Evolutionary conservation across 2,113 vertebrate genomes (phyloP).

Genomic region (Triplophysa dalaica): DNA sequence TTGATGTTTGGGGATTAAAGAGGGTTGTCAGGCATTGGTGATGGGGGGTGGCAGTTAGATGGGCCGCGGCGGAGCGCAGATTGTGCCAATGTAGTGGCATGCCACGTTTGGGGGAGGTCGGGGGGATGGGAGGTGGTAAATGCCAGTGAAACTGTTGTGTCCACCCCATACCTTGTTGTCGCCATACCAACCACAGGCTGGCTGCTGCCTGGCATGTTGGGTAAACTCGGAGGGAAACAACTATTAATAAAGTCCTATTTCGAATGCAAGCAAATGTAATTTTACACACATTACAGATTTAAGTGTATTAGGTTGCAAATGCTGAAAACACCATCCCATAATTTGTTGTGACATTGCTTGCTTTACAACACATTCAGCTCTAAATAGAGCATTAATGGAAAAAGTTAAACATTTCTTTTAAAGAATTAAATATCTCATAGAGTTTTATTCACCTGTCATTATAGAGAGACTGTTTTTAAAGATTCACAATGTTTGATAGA

Average conservation of each 20-base stretch:
- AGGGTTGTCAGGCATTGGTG: slow-evolving; percentile 21
- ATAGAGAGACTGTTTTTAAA: neutral
- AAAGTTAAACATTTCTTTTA: neutral
- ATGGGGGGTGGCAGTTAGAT: slow-evolving; percentile 58
- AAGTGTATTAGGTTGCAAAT: neutral
- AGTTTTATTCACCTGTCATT: no score
- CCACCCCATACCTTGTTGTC: slow-evolving; percentile 64
- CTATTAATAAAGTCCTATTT: neutral
- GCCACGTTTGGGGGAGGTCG: slow-evolving; percentile 20
- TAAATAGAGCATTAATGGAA: neutral
- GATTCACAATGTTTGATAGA: neutral
- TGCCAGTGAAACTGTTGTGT: slow-evolving; percentile 50
- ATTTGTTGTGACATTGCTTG: neutral
- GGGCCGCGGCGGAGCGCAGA: slow-evolving; percentile 62
- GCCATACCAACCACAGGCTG: slow-evolving; percentile 54
- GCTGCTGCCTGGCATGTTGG: slow-evolving; percentile 33
- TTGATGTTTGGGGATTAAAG: slow-evolving; percentile 72
- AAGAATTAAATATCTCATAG: neutral
- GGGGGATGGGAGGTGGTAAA: slow-evolving; percentile 39
- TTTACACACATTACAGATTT: neutral
- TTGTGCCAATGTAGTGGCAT: slow-evolving; percentile 53
- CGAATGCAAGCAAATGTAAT: neutral
- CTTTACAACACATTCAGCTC: no score
- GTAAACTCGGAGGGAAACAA: slow-evolving; percentile 17
- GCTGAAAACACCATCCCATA: neutral